Base-by-base conservation (phyloP, 2,888 invertebrate species). In the Orthosia gothica region DNA sequence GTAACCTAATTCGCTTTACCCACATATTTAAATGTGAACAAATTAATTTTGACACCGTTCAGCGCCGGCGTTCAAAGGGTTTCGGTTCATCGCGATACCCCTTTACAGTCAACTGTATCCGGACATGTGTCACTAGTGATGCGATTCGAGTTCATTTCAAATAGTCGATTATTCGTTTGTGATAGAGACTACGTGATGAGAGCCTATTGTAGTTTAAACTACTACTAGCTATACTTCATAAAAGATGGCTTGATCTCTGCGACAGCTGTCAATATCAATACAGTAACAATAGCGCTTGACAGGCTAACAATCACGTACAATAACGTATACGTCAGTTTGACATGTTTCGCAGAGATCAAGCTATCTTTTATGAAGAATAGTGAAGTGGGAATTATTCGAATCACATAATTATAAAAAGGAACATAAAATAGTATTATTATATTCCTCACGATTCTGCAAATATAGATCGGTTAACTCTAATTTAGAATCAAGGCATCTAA, bases 11-110 rank as follows among this genome's bases (percentile, higher is more conserved):
- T 72, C 26, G 45, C 62, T 68, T 74, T 71, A 58, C 75, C 61
- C 66, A 57, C 66, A 68, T 82, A 76, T 78, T 85, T 80, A 82
- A 85, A 87, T 79, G 61, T 63, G 82, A 69, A 76, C 79, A 80
- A 85, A 87, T 85, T 87, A 85, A 87, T 87, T 80, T 82, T 85
- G 74, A 82, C 85, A 69, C 78, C 61, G 55, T 70, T 55, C 59
- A 47, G 40, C 58, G 72, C 52, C 59, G 50, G 26, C 58, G 74
- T 79, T 74, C 79, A 79, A 78, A 87, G 77, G 87, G 79, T 66
- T 77, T 57, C 57, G 70, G 72, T 72, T 84, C 70, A 87, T 84
- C 65, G 71, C 49, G 70, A 81, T 79, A 79, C 73, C 76, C 75
- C 67, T 74, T 76, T 57, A 71, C 74, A 76, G 73, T 81, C 64